Evolutionary conservation across 2,888 invertebrate species (phyloP), one percentile per base, ranked within the genome.

Genomic region (Orthosia cruda): DNA sequence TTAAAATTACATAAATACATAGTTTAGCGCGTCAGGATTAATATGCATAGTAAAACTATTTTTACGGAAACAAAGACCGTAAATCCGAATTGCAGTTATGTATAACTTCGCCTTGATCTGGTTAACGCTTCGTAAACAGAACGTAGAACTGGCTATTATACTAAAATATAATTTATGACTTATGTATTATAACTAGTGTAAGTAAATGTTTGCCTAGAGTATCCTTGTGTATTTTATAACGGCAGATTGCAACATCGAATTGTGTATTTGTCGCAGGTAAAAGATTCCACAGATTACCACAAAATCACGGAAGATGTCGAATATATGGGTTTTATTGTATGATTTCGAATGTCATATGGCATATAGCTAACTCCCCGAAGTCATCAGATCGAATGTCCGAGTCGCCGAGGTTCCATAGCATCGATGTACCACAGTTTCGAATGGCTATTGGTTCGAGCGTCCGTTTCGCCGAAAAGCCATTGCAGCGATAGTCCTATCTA

Each of bases 81-180:
- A 86, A 85, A 85, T 86, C 65, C 73, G 78, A 84, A 86, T 76
- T 74, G 79, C 77, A 85, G 87, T 83, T 86, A 85, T 87, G 87
- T 87, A 77, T 72, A 84, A 81, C 71, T 84, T 84, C 73, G 67
- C 91, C 90, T 91, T 91, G 91, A 88, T 89, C 91, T 86, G 86
- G 85, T 90, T 91, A 87, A 80, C 88, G 86, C 74, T 84, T 80
- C 74, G 87, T 87, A 82, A 80, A 74, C 86, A 59, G 54, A 73
- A 74, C 66, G 59, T 62, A 61, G 57, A 78, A 76, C 71, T 59
- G 47, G 64, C 18, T 57, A 80, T 80, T 75, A 32, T 71, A 57
- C 83, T 71, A 23, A 65, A 66, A 77, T 73, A 81, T 63, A 55
- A 74, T 87, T 86, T 83, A 85, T 83, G 78, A 67, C 52, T 52